Conservation (phyloP, 2,888 invertebrate genomes). For the Mylabris sibirica region DNA sequence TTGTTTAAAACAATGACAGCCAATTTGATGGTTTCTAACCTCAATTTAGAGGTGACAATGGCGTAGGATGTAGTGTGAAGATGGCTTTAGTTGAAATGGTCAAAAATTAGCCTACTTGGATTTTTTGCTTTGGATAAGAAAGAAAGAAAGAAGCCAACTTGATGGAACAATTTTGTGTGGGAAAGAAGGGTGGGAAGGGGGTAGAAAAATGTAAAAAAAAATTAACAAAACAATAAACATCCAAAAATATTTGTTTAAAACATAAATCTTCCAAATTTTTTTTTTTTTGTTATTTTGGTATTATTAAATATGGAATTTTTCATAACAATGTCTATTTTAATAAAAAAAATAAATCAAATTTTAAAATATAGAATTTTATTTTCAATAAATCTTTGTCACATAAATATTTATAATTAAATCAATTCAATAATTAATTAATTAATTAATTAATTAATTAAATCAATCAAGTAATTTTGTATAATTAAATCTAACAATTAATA, state of each 20-base stretch:
- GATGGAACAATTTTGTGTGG: no score
- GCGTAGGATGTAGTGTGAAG: not conserved
- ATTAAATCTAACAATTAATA: not conserved
- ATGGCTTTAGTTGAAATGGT: not conserved
- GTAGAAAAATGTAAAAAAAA: not conserved
- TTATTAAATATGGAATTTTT: not conserved
- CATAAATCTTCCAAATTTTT: not conserved
- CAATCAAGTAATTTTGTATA: not conserved
- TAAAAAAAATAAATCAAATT: not conserved
- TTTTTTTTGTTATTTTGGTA: not conserved
- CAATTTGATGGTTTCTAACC: no score
- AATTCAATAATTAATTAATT: not conserved
- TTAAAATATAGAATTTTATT: constrained; percentile 1
- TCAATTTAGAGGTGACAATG: not conserved
- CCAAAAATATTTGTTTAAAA: not conserved
- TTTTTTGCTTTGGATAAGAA: no score
- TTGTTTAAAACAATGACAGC: no score
- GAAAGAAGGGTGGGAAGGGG: no score
- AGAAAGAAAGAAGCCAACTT: no score
- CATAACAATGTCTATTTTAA: not conserved
- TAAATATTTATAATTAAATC: no score
- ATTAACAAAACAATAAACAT: not conserved
- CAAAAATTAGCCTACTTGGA: not conserved
- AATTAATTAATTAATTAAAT: not conserved
- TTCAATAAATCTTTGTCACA: constrained; percentile 4